Evolutionary conservation across 2,888 invertebrate genomes (phyloP), one percentile per base, ranked within the genome.

Genomic region (Lordiphosa andalusiaca): DNA sequence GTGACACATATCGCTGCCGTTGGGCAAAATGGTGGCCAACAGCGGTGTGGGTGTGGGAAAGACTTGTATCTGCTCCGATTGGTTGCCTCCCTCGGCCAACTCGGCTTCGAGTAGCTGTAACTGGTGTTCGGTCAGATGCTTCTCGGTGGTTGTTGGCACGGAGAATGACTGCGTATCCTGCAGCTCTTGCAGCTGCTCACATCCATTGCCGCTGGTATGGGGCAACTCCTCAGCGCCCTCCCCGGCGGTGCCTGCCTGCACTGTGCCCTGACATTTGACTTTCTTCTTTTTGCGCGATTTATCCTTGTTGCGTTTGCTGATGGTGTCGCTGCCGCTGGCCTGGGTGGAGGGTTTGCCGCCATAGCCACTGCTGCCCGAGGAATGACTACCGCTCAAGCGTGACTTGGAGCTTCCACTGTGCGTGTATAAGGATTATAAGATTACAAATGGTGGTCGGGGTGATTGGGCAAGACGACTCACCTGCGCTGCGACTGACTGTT

Each of bases 401-500:
- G 95, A 95, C 84, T 94, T 94, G 5, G 94, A 94, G 85, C 95
- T 94, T 68, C 92, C 93, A 86, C 95, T 95, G 7, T 7, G 12
- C 21, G 2, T 12, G 3, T 6, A 1, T 21, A 9, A 40, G 7
- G 13, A n/a, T n/a, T 10, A 30, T 33, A 6, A 1, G 2, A 13
- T 16, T 10, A 5, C 6, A 44, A 30, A 30, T 1, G 25, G 16
- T n/a, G n/a, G 10, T 16, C 7, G 2, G 2, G 6, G 10, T 38
- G 6, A 9, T 47, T 12, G 6, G 3, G 6, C n/a, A 6, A 7
- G 12, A 21, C 7, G 12, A 87, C 86, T 87, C 86, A 95, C 95
- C 95, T 95, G 86, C 94, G 91, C 84, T 94, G 93, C 0, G 95
- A 95, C 85, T 95, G 95, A 76, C 95, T 95, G 89, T 95, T 95